Base-by-base conservation (phyloP, 2,888 invertebrate genomes). In the Corbicula japonica region DNA sequence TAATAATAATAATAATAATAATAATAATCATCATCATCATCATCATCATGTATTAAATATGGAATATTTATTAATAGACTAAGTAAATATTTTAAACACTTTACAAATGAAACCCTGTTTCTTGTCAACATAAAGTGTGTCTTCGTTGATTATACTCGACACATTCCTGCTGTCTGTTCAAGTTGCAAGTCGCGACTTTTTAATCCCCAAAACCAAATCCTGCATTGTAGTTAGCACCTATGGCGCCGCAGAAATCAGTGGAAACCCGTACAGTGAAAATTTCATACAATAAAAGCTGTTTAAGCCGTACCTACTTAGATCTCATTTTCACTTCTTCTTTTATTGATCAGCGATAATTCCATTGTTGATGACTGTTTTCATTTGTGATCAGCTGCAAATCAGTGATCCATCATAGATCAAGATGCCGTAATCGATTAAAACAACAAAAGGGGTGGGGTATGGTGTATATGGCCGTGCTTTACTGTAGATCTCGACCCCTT, bases 321-420 rank as follows among this genome's bases (percentile, higher is more conserved):
- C 52, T 65, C 52, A 52, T 52, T 65, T 62, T 48, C 65, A 65
- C 65, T 65, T 65, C 35, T 65, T 54, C 35, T 38, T 34, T 32
- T 30, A n/a, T 34, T 35, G 46, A 72, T 50, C 63, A 65, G 72
- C 46, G 63, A 56, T 72, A 63, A 72, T 65, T 32, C 65, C 28
- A 26, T 44, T 46, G 34, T 48, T 72, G 56, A 46, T 26, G 18
- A 23, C 18, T 63, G 63, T 72, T 46, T 72, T 56, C 46, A 23
- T 58, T 54, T 65, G 61, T 50, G 48, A 76, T 76, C 76, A 76
- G 15, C 35, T n/a, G 35, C 52, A n/a, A 70, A 76, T 76, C 76
- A 70, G 48, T 62, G 62, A 63, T 76, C 69, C 63, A 70, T 76
- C 63, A 72, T 69, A 46, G 48, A 50, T 48, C 54, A 32, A 28